A percentile compares a stretch with the other conserved stretches of the same genome.
Evolutionary conservation across 2,888 invertebrate genomes (phyloP).

Genomic region (Phyllotreta striolata): DNA sequence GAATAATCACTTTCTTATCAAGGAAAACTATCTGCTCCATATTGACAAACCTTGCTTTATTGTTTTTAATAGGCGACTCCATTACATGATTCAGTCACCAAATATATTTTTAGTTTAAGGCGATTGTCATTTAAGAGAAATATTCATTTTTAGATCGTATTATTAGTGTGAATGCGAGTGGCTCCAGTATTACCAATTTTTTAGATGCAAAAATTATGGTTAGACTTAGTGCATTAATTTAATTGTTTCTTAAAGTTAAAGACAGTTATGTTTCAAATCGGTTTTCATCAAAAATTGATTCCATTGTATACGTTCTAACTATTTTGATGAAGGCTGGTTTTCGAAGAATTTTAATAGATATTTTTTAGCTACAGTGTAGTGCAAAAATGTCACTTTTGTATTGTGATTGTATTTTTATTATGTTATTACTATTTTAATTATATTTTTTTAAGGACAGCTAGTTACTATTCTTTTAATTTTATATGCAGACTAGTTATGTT

Average conservation of each 20-base stretch:
- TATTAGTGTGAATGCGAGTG: no score
- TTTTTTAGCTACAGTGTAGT: conserved; percentile 22
- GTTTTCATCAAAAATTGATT: conserved; percentile 1
- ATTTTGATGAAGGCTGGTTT: not conserved
- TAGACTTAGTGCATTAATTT: not conserved
- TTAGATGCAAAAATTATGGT: conserved; percentile 8
- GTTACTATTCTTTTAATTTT: conserved; percentile 18
- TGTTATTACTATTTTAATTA: no score
- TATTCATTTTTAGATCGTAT: no score
- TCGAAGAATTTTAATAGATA: not conserved
- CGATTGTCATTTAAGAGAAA: no score
- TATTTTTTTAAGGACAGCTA: conserved; percentile 13
- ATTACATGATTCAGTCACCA: no score
- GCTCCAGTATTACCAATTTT: not conserved
- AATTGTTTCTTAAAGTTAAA: not conserved
- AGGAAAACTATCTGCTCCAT: no score
- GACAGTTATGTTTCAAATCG: conserved; percentile 1
- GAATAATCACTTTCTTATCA: no score
- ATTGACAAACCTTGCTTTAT: no score
- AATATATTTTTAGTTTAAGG: no score
- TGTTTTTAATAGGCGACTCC: no score
- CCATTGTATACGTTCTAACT: no score
- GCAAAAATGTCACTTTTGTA: conserved; percentile 13
- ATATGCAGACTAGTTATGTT: conserved; percentile 17
- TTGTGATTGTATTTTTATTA: conserved; percentile 20